Evolutionary conservation across 2,797 vertebrate genomes (phyloP).

Genomic region (Alexandromys oeconomus): DNA sequence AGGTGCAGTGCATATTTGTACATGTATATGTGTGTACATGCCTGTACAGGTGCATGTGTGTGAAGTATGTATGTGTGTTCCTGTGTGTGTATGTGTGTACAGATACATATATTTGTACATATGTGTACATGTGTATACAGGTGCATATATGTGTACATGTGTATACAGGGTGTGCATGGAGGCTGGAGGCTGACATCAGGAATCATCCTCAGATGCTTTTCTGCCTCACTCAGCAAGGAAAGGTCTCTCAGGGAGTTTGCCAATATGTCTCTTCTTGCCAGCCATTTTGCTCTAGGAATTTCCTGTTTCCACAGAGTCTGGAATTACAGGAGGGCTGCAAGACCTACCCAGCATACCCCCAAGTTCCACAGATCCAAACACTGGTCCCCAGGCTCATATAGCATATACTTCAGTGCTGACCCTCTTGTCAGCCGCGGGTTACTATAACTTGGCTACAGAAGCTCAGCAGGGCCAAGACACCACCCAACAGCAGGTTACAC

Average conservation of each 20-base stretch:
- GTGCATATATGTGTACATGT: not conserved
- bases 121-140: not conserved
- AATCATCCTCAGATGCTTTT: not conserved
- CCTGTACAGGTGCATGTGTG: not conserved
- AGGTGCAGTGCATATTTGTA: not conserved
- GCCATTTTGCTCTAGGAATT: not conserved
- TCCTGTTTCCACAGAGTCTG: not conserved
- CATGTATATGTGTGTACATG: not conserved
- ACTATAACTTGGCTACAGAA: not conserved
- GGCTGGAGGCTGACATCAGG: not conserved
- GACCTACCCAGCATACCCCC: too few species aligned
- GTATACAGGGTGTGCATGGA: not conserved
- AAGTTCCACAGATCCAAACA: not conserved
- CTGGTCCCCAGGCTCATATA: not conserved
- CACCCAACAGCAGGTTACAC: not conserved
- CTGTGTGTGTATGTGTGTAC: not conserved
- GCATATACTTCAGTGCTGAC: not conserved
- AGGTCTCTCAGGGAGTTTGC: not conserved
- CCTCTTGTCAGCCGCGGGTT: not conserved
- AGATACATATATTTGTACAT: not conserved
- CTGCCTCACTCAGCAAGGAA: not conserved
- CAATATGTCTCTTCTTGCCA: too few species aligned
- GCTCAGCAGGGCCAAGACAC: not conserved
- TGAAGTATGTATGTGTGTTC: not conserved
- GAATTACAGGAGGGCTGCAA: not conserved